Evolutionary conservation across 2,888 invertebrate species (phyloP).

Genomic region (Drosophila prostipennis): DNA sequence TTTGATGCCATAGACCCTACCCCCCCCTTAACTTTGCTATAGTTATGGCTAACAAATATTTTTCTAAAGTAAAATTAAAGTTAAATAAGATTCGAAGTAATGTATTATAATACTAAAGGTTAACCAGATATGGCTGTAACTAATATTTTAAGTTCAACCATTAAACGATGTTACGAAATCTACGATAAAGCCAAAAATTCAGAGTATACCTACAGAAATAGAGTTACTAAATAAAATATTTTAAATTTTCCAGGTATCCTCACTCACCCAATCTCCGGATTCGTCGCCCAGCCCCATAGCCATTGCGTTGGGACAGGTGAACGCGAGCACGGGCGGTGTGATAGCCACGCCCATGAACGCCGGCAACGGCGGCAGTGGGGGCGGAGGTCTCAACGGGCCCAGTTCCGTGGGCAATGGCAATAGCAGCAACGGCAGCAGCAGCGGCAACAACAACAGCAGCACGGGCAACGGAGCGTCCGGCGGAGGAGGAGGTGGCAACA

Average conservation of each 20-base stretch:
- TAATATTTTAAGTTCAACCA: too few relatives aligned
- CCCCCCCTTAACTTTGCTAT: too few relatives aligned
- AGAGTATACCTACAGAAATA: too few relatives aligned
- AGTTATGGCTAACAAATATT: too few relatives aligned
- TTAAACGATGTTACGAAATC: too few relatives aligned
- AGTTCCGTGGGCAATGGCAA: slow-evolving; percentile 68
- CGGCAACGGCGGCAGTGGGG: slow-evolving; percentile 83
- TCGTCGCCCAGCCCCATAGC: slow-evolving; percentile 95
- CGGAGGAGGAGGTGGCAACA: slow-evolving; percentile 81
- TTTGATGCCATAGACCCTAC: too few relatives aligned
- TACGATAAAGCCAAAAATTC: background rate
- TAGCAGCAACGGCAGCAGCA: slow-evolving; percentile 51
- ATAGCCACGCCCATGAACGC: slow-evolving; percentile 84
- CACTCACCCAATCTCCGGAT: slow-evolving; percentile 95
- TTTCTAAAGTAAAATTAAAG: too few relatives aligned
- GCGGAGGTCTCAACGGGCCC: slow-evolving; percentile 58
- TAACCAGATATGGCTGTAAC: too few relatives aligned
- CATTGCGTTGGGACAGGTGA: slow-evolving; percentile 88
- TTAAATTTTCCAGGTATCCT: slow-evolving; percentile 86
- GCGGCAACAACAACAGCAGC: slow-evolving; percentile 67
- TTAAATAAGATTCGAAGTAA: too few relatives aligned
- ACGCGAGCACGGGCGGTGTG: slow-evolving; percentile 82
- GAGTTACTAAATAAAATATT: too few relatives aligned
- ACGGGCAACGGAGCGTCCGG: slow-evolving; percentile 69
- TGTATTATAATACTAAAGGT: too few relatives aligned